These are phyloP conservation scores for Australoheros facetus DNA, from an alignment of 2,797 vertebrate species.

Conservation along the genomic window DNA sequence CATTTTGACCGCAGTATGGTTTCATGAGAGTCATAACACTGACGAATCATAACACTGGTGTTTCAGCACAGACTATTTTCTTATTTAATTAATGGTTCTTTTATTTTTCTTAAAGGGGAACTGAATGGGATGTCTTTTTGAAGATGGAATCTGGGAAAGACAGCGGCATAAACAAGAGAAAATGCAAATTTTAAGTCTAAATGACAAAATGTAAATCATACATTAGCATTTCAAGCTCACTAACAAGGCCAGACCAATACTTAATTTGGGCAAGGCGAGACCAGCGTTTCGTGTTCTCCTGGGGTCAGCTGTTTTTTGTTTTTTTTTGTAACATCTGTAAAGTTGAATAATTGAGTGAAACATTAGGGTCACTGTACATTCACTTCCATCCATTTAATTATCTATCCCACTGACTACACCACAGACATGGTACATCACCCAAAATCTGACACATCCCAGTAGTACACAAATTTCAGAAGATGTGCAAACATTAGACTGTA, in stretches of 20 bases:
- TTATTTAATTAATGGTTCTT: constrained; percentile 66
- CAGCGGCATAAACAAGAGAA: constrained; percentile 58
- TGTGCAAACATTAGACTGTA: neutral
- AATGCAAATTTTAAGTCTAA: constrained; percentile 72
- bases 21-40: constrained; percentile 60
- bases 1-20: constrained; percentile 8
- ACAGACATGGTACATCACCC: neutral
- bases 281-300: constrained; percentile 11
- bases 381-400: neutral
- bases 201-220: constrained; percentile 73
- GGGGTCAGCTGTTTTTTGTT: constrained; percentile 13
- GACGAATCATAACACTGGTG: constrained; percentile 64
- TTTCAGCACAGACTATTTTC: constrained; percentile 53
- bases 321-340: constrained; percentile 5
- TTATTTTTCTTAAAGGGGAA: constrained; percentile 46
- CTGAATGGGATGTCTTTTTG: constrained; percentile 54
- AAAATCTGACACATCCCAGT: neutral
- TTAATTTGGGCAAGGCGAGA: constrained; percentile 46
- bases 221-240: constrained; percentile 69
- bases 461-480: neutral
- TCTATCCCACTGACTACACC: neutral
- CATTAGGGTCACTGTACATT: neutral
- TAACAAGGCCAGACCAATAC: constrained; percentile 63
- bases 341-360: constrained; percentile 13
- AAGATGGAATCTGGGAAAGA: constrained; percentile 58